Evolutionary conservation across 1,140 invertebrate genomes (phyloP).

Genomic region (Hycleus cichorii): DNA sequence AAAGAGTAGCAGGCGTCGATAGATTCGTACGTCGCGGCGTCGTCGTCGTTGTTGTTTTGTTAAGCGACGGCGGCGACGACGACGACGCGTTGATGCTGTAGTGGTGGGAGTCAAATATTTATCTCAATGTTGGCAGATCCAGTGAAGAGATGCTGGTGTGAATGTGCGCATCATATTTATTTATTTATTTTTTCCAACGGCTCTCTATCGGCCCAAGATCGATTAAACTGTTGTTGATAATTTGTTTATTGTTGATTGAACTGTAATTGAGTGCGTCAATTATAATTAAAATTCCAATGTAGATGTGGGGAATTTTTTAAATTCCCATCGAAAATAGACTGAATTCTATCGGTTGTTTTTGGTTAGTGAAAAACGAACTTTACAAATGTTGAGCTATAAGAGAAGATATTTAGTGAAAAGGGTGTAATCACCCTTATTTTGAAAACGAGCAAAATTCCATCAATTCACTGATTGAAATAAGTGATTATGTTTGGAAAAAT

Average conservation of each 20-base stretch:
- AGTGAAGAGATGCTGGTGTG: constrained; percentile 6
- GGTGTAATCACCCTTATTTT: constrained; percentile 4
- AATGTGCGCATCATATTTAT: constrained; percentile 13
- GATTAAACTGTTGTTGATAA: too few relatives aligned
- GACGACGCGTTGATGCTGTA: not conserved
- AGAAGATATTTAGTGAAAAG: constrained; percentile 23
- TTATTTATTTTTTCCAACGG: too few relatives aligned
- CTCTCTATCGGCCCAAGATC: too few relatives aligned
- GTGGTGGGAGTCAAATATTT: constrained; percentile 15
- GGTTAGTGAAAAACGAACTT: not conserved
- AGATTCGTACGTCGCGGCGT: constrained; percentile 2
- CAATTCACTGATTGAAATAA: too few relatives aligned
- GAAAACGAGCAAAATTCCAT: not conserved
- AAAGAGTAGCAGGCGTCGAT: constrained; percentile 7
- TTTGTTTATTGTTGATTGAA: too few relatives aligned
- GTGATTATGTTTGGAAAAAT: not conserved
- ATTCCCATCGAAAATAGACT: not conserved
- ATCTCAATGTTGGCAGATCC: constrained; percentile 18
- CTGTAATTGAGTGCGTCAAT: not conserved
- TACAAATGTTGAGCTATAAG: constrained; percentile 28
- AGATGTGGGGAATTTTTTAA: not conserved
- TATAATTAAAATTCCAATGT: not conserved
- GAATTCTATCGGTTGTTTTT: not conserved
- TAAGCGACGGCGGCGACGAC: too few relatives aligned
- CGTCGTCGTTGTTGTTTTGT: too few relatives aligned